Percentiles rank a stretch among this genome's conserved stretches.
Conservation (phyloP, 2,797 vertebrate genomes). For the Tangara arthus region DNA sequence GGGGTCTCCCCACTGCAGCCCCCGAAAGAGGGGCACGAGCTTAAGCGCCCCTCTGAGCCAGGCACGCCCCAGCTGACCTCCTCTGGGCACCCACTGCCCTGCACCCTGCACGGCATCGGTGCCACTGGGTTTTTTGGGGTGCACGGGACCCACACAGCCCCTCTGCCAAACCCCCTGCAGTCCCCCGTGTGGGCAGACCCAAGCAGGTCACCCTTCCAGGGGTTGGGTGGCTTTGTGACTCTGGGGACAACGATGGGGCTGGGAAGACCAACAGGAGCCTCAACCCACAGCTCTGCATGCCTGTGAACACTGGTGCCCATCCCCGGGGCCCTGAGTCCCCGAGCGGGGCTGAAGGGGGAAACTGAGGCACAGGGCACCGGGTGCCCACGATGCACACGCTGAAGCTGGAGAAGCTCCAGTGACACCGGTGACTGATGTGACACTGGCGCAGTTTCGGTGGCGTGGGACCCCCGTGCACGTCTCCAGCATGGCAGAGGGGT, state of each 20-base stretch:
- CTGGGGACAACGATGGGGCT: background rate
- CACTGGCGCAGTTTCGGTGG: accelerated
- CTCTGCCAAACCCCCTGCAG: background rate
- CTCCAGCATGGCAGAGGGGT: background rate
- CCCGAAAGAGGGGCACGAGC: background rate
- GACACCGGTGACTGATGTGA: background rate
- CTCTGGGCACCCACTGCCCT: background rate
- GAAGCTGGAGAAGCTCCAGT: background rate
- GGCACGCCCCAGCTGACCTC: background rate
- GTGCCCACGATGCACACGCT: background rate
- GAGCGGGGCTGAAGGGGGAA: background rate
- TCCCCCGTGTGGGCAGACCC: accelerated
- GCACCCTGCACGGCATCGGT: background rate
- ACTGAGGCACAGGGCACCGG: background rate
- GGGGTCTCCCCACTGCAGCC: background rate
- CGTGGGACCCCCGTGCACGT: accelerated
- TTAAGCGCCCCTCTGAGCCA: background rate
- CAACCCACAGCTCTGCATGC: background rate
- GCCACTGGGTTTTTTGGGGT: background rate
- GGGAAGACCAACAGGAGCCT: background rate
- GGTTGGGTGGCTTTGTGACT: background rate
- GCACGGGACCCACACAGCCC: background rate
- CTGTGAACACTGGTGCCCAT: background rate
- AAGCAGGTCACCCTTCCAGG: background rate
- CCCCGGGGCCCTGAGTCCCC: background rate